Percentiles rank a stretch among this genome's conserved stretches.
Conservation (phyloP, 2,888 invertebrate species). For the Dicyrtomina minuta region DNA sequence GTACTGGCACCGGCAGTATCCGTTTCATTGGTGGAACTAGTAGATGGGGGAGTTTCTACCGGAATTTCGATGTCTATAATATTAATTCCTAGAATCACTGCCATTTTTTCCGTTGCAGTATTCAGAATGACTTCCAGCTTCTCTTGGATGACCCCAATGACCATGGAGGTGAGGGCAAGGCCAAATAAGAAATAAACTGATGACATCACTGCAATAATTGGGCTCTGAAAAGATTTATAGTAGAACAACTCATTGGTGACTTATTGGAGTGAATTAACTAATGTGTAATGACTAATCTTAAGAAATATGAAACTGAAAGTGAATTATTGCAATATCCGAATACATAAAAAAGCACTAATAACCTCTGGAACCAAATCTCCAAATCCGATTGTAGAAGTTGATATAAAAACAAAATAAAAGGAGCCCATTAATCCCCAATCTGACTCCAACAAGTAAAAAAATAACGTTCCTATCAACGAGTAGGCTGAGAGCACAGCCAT, state of each 20-base stretch:
- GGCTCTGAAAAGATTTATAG: constrained; percentile 65
- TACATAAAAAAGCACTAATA: constrained; percentile 17
- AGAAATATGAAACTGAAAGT: neutral
- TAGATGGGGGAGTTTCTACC: neutral
- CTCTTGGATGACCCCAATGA: constrained; percentile 87
- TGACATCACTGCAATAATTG: constrained; percentile 84
- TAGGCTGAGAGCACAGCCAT: constrained; percentile 79
- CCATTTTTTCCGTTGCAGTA: constrained; percentile 30
- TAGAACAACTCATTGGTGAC: too few relatives aligned
- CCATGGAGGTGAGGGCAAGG: constrained; percentile 92
- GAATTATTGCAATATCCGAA: neutral
- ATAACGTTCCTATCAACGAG: constrained; percentile 80
- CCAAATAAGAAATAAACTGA: constrained; percentile 93
- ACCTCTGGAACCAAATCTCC: constrained; percentile 84
- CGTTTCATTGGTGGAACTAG: too few relatives aligned
- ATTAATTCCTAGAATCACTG: constrained; percentile 1
- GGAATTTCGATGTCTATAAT: neutral
- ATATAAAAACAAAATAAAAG: constrained; percentile 96
- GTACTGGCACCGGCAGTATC: too few relatives aligned
- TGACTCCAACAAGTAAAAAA: constrained; percentile 72
- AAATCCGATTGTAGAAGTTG: constrained; percentile 96
- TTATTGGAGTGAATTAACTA: too few relatives aligned
- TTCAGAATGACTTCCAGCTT: constrained; percentile 42
- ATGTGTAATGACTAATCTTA: too few relatives aligned
- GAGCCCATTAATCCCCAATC: constrained; percentile 89